phyloP scores from a whole-genome alignment of 1,140 invertebrate species.

The Brachionus asplanchnoidis region DNA sequence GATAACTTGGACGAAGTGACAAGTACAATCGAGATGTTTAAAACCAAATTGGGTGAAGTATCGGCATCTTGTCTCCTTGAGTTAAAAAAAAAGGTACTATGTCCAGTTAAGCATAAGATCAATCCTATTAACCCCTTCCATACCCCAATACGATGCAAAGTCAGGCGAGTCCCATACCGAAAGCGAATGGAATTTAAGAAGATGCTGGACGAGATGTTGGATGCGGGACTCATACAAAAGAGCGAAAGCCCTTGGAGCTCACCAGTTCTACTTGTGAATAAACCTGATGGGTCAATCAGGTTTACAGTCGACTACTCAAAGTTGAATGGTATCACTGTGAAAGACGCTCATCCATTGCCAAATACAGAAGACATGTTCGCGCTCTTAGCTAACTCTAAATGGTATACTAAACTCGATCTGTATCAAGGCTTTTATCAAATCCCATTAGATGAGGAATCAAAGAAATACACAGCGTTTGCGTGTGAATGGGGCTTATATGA shows the following conservation, averaged over 20 bases:
- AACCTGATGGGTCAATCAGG: not conserved
- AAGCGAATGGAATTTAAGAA: not conserved
- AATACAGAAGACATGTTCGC: conserved; percentile 14
- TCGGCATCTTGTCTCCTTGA: not conserved
- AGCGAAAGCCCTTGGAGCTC: not conserved
- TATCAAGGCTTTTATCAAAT: not conserved
- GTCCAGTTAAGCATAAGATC: not conserved
- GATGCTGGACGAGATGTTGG: not conserved
- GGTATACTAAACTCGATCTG: not conserved
- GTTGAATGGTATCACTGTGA: not conserved
- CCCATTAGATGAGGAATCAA: not conserved
- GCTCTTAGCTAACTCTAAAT: not conserved
- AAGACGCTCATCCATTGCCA: not conserved
- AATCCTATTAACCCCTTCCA: not conserved
- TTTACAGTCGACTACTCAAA: conserved; percentile 7
- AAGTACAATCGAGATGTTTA: not conserved
- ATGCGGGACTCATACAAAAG: conserved; percentile 33
- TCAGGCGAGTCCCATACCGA: not conserved
- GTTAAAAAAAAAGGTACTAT: not conserved
- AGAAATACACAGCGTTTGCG: not conserved
- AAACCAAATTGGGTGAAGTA: not conserved
- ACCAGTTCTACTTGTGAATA: not conserved
- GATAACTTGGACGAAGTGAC: not conserved
- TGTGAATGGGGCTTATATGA: not conserved
- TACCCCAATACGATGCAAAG: not conserved